A percentile compares a stretch with the other conserved stretches of the same genome.
Evolutionary conservation across 2,113 vertebrate species (phyloP).

Genomic region (Sterrhoptilus dennistouni): DNA sequence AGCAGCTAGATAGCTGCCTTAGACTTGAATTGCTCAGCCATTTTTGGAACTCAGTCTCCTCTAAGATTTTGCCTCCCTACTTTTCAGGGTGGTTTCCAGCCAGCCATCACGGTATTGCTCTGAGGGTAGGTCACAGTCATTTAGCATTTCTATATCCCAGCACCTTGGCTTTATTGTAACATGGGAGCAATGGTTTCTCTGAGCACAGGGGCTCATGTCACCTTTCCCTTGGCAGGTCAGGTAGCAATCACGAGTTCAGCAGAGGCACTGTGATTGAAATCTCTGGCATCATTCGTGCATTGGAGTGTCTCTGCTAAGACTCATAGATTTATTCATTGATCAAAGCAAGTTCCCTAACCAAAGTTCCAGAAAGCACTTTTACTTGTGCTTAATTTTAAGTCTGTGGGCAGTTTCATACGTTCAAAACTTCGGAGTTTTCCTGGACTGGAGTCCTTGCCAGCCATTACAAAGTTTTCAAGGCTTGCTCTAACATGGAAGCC

Average conservation of each 20-base stretch:
- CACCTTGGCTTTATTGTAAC: background rate
- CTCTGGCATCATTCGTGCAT: background rate
- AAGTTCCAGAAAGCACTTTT: background rate
- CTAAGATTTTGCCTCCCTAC: background rate
- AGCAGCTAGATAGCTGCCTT: background rate
- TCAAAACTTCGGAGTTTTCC: background rate
- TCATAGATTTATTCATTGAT: conserved; percentile 7
- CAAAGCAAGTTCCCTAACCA: background rate
- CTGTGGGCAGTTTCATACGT: background rate
- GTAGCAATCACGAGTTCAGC: background rate
- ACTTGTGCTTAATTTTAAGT: background rate
- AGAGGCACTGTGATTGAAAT: background rate
- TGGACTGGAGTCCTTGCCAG: background rate
- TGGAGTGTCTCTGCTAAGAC: background rate
- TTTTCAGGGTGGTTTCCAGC: background rate
- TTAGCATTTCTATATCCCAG: background rate
- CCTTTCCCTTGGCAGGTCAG: conserved; percentile 5
- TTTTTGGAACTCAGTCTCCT: background rate
- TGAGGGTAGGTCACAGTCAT: background rate
- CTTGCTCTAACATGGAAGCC: background rate
- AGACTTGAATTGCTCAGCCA: background rate
- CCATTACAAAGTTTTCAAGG: background rate
- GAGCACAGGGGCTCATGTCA: background rate
- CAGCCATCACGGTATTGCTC: background rate
- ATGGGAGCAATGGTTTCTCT: background rate